Evolutionary conservation across 2,113 vertebrate species (phyloP).

Genomic region (Nicator chloris): DNA sequence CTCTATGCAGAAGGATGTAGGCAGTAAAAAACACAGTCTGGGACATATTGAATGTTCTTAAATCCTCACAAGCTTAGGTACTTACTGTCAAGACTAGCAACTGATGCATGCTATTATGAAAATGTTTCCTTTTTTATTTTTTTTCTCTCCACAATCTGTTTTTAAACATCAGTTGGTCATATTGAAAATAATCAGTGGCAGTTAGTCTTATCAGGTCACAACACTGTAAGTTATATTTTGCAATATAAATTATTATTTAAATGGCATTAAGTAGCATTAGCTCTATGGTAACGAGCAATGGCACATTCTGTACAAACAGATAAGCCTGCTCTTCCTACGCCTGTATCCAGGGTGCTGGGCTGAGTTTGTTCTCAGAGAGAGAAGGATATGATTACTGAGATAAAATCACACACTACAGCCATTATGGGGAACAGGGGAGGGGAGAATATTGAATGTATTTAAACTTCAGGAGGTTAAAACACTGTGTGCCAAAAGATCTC

Average conservation of each 20-base stretch:
- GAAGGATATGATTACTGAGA: conserved; percentile 27
- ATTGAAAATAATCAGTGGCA: conserved; percentile 6
- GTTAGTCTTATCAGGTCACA: conserved; percentile 24
- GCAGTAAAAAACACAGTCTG: conserved; percentile 4
- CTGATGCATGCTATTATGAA: neutral
- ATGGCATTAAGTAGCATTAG: conserved; percentile 8
- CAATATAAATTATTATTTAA: conserved; percentile 54
- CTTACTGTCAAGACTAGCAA: neutral
- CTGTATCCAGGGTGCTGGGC: conserved; percentile 3
- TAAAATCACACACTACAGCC: neutral
- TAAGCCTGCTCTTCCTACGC: conserved; percentile 13
- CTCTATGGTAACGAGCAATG: conserved; percentile 28
- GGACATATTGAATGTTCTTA: neutral
- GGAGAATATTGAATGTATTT: neutral
- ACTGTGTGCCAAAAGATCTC: neutral
- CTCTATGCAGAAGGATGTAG: neutral
- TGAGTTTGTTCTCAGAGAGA: conserved; percentile 5
- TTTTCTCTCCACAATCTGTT: neutral
- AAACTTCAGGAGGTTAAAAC: conserved; percentile 12
- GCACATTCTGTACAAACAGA: conserved; percentile 39
- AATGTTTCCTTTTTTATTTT: neutral
- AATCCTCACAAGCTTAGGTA: neutral
- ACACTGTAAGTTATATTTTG: conserved; percentile 11
- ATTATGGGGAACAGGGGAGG: neutral
- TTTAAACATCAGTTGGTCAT: neutral